These are phyloP conservation scores for Ylistrum balloti DNA, from an alignment of 1,140 invertebrate species.

Conservation along the genomic window DNA sequence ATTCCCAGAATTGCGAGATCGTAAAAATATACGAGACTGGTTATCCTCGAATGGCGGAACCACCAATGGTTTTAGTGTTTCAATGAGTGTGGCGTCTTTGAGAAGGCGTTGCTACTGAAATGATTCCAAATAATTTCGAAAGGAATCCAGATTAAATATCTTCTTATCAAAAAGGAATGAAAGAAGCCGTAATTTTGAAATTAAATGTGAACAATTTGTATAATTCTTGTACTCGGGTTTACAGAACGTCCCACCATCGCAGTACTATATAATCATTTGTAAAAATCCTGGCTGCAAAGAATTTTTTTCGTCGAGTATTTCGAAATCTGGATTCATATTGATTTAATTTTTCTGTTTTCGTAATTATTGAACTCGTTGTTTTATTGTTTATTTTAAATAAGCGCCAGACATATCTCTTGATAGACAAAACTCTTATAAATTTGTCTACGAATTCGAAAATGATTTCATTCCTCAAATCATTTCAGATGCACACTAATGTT, in stretches of 20 bases:
- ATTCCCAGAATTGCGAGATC: neutral
- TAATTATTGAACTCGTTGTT: no score
- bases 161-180: neutral
- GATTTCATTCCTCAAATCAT: no score
- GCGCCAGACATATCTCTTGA: no score
- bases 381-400: no score
- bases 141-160: neutral
- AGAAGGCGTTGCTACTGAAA: neutral
- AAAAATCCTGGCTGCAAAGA: no score
- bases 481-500: no score
- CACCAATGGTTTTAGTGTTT: neutral
- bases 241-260: neutral
- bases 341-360: no score
- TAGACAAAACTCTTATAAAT: no score
- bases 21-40: neutral
- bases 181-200: neutral
- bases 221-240: neutral
- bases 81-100: neutral
- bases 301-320: no score
- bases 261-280: neutral
- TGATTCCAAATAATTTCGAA: neutral
- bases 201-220: neutral
- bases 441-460: no score
- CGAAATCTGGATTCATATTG: no score
- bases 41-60: neutral